phyloP scores from a whole-genome alignment of 2,888 invertebrate species.

The Pollenia griseotomentosa region DNA sequence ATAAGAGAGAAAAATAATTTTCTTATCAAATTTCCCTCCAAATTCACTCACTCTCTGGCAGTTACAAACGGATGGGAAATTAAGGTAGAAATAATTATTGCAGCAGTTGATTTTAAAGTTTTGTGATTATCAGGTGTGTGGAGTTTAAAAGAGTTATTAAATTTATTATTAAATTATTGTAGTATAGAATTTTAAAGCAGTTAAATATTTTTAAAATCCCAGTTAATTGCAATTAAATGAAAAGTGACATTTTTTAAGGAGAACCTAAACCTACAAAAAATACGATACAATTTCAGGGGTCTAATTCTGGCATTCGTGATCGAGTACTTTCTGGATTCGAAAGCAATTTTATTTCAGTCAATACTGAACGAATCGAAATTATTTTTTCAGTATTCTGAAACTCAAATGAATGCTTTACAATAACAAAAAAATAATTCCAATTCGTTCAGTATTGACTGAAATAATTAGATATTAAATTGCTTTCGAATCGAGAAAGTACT shows the following conservation, averaged over 20 bases:
- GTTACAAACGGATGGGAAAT: conserved; percentile 25
- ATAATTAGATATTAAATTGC: no score
- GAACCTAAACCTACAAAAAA: not conserved
- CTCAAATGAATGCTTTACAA: no score
- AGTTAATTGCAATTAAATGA: conserved; percentile 17
- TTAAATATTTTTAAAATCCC: conserved; percentile 2
- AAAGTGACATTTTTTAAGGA: not conserved
- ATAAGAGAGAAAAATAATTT: conserved; percentile 8
- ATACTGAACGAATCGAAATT: no score
- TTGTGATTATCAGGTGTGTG: conserved; percentile 62
- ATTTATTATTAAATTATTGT: not conserved
- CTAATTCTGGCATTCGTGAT: no score
- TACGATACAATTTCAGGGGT: not conserved
- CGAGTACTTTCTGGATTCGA: no score
- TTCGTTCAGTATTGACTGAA: no score
- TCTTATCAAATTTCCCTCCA: conserved; percentile 19
- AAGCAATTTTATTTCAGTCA: no score
- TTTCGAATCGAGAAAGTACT: no score
- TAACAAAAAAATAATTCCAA: no score
- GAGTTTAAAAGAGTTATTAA: conserved; percentile 4
- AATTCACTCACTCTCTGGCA: conserved; percentile 11
- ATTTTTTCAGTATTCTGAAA: no score
- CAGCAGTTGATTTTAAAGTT: conserved; percentile 59
- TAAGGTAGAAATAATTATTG: conserved; percentile 27
- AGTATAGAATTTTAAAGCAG: not conserved